phyloP scores from a whole-genome alignment of 2,888 invertebrate species.

The Synergus itoensis region DNA sequence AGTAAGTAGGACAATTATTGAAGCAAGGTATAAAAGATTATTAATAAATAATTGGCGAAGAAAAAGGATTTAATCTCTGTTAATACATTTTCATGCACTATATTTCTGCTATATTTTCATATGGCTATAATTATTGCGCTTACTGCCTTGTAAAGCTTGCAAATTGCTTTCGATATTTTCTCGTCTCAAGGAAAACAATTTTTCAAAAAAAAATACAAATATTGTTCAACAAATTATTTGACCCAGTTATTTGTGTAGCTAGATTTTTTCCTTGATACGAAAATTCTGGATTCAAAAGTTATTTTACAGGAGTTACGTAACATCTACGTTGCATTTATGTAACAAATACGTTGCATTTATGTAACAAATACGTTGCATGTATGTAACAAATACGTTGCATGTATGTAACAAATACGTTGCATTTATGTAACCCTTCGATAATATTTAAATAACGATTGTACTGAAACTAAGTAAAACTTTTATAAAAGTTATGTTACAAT shows the following conservation, averaged over 20 bases:
- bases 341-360: neutral
- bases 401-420: neutral
- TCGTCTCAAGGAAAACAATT: neutral
- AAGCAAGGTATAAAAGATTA: neutral
- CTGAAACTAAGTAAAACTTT: too few relatives aligned
- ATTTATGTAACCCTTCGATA: neutral
- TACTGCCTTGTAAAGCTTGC: slow-evolving; percentile 35
- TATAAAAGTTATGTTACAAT: too few relatives aligned
- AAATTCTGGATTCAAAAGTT: neutral
- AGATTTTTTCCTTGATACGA: neutral
- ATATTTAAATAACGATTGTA: too few relatives aligned
- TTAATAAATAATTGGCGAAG: neutral
- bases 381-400: neutral
- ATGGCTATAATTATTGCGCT: slow-evolving; percentile 12
- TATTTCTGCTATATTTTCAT: neutral
- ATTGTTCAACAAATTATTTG: neutral
- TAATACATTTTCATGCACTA: slow-evolving; percentile 33
- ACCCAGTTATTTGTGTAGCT: neutral
- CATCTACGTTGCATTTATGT: neutral
- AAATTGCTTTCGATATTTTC: neutral
- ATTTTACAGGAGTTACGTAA: neutral
- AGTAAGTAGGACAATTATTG: neutral
- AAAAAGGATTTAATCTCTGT: neutral
- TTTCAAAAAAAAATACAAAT: neutral
- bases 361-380: neutral